Base-by-base conservation (phyloP, 2,113 vertebrate species). In the Oriolus oriolus region DNA sequence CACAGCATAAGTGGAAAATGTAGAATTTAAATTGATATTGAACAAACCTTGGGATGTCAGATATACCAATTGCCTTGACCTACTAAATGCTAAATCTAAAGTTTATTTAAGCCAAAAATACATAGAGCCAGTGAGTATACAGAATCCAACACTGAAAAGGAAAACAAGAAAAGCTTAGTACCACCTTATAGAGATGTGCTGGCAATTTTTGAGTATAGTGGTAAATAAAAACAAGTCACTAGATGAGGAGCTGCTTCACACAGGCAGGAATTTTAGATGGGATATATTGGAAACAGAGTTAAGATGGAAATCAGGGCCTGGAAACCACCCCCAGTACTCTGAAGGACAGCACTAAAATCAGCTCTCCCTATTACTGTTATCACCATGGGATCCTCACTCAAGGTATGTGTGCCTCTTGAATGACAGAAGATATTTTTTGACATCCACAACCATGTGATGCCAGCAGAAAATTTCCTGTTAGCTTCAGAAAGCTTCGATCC, bases 401-500 rank as follows among this genome's bases (percentile, higher is more conserved):
- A 18, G 21, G 17, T 2, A 28, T 56, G 9, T 11, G 6, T 33
- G 35, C 20, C 61, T 70, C 56, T 26, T 42, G 18, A 71, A 75
- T 42, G 37, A 53, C 24, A 60, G 16, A 88, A 75, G 69, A 39
- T 33, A 21, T 30, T 50, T 88, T 33, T 39, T 27, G 68, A 52
- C 22, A 30, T 42, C 37, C 10, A 54, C 8, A 84, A 37, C 24
- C 13, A 4, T 0, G 0, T 10, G 10, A 68, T 30, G 11, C 5
- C 45, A 84, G 16, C 4, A 74, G 26, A 71, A 90, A 74, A 68
- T 35, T 44, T 54, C 21, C 30, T 37, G 8, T 63, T 54, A n/a
- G 23, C 5, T 63, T 70, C 39, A 57, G 44, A 39, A 37, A 42
- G 10, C 8, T 71, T 63, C 52, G 39, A 70, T 57, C 11, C 44